These are phyloP conservation scores for Spondyliosoma cantharus DNA, from an alignment of 2,797 vertebrate species.

Conservation along the genomic window DNA sequence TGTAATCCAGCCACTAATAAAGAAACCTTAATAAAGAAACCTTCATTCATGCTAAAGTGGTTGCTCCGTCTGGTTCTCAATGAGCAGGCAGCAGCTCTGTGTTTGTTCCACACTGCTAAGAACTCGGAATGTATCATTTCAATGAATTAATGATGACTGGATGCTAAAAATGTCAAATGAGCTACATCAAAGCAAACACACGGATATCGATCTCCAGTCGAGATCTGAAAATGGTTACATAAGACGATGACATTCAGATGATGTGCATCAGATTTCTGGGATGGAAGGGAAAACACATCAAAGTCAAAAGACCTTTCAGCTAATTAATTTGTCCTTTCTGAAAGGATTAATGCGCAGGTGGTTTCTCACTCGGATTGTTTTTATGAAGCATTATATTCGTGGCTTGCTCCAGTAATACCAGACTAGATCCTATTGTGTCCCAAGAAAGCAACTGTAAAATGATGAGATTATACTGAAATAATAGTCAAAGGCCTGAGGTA, in stretches of 20 bases:
- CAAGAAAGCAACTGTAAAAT: background rate
- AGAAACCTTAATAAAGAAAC: constrained; percentile 13
- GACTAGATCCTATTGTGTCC: constrained; percentile 19
- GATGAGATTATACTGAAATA: constrained; percentile 1
- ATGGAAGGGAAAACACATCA: constrained; percentile 72
- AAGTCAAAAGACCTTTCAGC: constrained; percentile 81
- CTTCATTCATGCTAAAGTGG: background rate
- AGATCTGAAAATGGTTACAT: constrained; percentile 68
- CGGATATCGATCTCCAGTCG: constrained; percentile 59
- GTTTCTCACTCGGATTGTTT: constrained; percentile 66
- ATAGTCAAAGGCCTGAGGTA: background rate
- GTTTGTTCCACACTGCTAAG: constrained; percentile 28
- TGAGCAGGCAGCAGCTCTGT: constrained; percentile 32
- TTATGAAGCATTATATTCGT: constrained; percentile 40
- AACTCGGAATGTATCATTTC: constrained; percentile 35
- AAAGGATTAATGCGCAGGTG: constrained; percentile 75
- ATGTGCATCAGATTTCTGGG: constrained; percentile 53
- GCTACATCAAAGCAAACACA: constrained; percentile 69
- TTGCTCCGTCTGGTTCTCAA: constrained; percentile 34
- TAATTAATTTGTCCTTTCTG: constrained; percentile 85
- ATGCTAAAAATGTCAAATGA: constrained; percentile 75
- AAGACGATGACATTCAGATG: constrained; percentile 75
- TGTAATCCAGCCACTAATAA: background rate
- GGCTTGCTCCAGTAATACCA: background rate
- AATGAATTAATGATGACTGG: constrained; percentile 70